Evolutionary conservation across 2,888 invertebrate genomes (phyloP), one percentile per base, ranked within the genome.

Genomic region (Norana najaformis): DNA sequence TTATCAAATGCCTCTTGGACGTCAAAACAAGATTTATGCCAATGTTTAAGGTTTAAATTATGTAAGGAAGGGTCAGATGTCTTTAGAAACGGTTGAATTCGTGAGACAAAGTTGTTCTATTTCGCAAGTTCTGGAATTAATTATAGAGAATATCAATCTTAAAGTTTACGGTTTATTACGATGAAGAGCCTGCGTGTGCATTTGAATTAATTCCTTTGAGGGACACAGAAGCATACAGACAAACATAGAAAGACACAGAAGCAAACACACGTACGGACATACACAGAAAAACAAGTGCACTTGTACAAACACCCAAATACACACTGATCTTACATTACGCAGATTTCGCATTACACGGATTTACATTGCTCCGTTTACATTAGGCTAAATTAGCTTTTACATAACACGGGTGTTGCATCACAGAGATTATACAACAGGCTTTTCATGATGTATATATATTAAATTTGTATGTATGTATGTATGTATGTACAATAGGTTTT

Each of bases 391-490:
- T 14, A 47, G 47, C 8, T 13, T n/a, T n/a, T 13, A 13, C 41
- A 41, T 41, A 16, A 41, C 41, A 1, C 1, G 41, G 14, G 41
- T 13, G 13, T 41, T 41, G 41, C 41, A 41, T 41, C 18, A 30
- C n/a, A 69, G 30, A 23, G 20, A 38, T 88, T 38, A n/a, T 39
- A n/a, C n/a, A n/a, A n/a, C n/a, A n/a, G n/a, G n/a, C n/a, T n/a
- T n/a, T n/a, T n/a, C n/a, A n/a, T n/a, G n/a, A n/a, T n/a, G n/a
- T n/a, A n/a, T n/a, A n/a, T n/a, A n/a, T n/a, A n/a, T n/a, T n/a
- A n/a, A n/a, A n/a, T n/a, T 39, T 38, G 88, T 88, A 88, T 38
- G 41, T 23, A 39, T n/a, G 41, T 39, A 39, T 39, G 39, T 88
- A 39, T 88, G 30, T 88, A 41, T 38, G 30, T 39, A 37, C 4